phyloP scores from a whole-genome alignment of 2,888 invertebrate species.

The Glyphotaelius pellucidus region DNA sequence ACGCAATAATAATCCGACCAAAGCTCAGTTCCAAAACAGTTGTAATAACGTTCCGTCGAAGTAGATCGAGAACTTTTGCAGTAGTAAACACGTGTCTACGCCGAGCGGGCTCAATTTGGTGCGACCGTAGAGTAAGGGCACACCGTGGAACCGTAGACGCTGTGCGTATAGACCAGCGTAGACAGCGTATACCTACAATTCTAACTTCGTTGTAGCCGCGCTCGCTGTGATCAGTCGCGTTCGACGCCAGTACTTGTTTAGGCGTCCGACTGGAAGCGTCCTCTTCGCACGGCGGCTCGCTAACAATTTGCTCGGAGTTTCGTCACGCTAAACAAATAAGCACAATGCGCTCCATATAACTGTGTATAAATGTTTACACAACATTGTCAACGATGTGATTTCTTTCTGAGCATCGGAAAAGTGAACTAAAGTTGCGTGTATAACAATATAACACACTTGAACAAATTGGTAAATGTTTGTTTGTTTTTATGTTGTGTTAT shows the following conservation, averaged over 20 bases:
- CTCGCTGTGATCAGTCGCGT: neutral
- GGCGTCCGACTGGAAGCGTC: neutral
- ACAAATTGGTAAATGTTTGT: neutral
- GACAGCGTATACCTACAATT: neutral
- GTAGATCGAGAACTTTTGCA: neutral
- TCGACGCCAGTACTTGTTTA: neutral
- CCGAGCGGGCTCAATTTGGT: neutral
- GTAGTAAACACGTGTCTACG: neutral
- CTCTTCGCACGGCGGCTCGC: neutral
- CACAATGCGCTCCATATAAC: neutral
- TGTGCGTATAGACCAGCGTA: neutral
- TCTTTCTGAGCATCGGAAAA: neutral
- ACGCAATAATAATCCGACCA: neutral
- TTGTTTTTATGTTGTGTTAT: neutral
- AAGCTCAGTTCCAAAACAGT: neutral
- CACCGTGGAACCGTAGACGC: neutral
- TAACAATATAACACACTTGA: neutral
- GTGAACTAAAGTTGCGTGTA: neutral
- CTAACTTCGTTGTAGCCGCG: neutral
- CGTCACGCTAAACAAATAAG: neutral
- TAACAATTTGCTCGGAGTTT: neutral
- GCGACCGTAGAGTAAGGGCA: neutral
- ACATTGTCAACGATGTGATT: neutral
- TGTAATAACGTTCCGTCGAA: neutral
- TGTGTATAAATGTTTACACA: neutral